Percentiles rank a stretch among this genome's conserved stretches.
Conservation (phyloP, 2,113 vertebrate genomes). For the Delphinus delphis region DNA sequence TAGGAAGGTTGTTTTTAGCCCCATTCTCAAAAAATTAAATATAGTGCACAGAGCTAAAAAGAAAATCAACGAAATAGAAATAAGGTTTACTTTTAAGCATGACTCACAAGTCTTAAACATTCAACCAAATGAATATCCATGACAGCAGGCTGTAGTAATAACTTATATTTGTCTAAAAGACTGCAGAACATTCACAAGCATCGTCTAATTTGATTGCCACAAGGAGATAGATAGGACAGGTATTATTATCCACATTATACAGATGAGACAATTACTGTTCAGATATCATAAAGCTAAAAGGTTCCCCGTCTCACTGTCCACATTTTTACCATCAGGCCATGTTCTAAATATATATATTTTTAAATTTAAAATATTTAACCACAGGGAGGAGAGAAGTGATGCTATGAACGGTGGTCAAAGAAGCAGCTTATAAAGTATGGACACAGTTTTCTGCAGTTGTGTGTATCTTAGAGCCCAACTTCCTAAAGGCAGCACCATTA, state of each 20-base stretch:
- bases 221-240: not conserved
- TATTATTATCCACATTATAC: not conserved
- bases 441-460: not conserved
- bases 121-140: not conserved
- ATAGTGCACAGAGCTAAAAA: not conserved
- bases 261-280: not conserved
- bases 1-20: not conserved
- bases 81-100: not conserved
- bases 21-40: conserved; percentile 38
- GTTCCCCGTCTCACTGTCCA: not conserved
- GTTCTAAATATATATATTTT: not conserved
- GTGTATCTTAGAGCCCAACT: not conserved
- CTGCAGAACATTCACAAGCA: not conserved
- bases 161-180: not conserved
- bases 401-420: not conserved
- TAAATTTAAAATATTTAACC: not conserved
- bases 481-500: not conserved
- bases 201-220: not conserved
- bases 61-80: not conserved
- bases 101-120: conserved; percentile 27
- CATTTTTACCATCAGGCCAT: not conserved
- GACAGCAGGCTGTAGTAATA: not conserved
- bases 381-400: not conserved
- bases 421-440: not conserved
- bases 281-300: not conserved